Base-by-base conservation (phyloP, 2,797 vertebrate genomes). In the Gallinago stenura region DNA sequence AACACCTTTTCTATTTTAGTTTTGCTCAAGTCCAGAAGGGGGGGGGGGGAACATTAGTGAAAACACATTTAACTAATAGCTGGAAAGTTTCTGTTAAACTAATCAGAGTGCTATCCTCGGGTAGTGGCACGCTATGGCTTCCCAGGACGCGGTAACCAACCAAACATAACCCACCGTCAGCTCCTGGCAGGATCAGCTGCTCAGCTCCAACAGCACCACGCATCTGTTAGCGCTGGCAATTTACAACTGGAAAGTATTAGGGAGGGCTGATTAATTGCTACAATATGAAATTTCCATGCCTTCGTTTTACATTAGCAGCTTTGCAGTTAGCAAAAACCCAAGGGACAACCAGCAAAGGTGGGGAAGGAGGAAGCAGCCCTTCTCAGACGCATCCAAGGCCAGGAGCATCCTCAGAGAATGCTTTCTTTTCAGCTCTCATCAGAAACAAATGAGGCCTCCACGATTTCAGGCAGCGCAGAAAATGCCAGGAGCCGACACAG, bases 191-290 rank as follows among this genome's bases (percentile, higher is more conserved):
- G 73, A 83, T 72, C 90, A 73, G 79, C 78, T 65, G 66, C 71
- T 84, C 57, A 4, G 70, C 78, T 56, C 57, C 82, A 82, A 35
- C 75, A 66, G 75, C 76, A 61, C 11, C 76, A 68, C 9, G 1
- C 65, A 85, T 82, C 92, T 94, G 79, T 17, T 92, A 83, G 54
- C 2, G 0, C 82, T 73, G 71, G 68, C 87, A 76, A 35, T 91
- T 70, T 91, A 88, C 89, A 93, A 56, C 77, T 83, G 84, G 77
- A 93, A 95, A 89, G 83, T 93, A 87, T 93, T 79, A 82, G 93
- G 60, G 54, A 90, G 60, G 64, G 70, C 26, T 72, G 79, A 93
- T 96, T 75, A 89, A 93, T 85, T 93, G 84, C 80, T 93, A 46
- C 79, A 77, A 66, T 53, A 77, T 17, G 66, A 89, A 92, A 91